Evolutionary conservation across 2,113 vertebrate genomes (phyloP).

Genomic region (Lepus americanus): DNA sequence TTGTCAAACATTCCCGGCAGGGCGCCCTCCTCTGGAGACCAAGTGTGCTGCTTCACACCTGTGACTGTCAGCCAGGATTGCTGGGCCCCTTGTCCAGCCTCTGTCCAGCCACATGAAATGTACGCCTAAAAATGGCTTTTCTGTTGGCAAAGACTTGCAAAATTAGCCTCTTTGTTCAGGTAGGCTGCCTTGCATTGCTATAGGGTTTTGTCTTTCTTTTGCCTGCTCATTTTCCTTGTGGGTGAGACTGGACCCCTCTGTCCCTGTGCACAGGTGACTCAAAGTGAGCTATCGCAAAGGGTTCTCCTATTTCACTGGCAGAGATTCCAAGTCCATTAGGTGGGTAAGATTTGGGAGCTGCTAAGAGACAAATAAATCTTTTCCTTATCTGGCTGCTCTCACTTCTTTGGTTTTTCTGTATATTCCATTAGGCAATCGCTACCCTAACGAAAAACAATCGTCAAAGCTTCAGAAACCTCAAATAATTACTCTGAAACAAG

Average conservation of each 20-base stretch:
- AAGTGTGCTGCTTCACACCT: background rate
- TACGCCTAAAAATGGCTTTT: background rate
- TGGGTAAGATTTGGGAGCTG: constrained; percentile 48
- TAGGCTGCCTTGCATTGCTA: background rate
- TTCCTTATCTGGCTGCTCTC: constrained; percentile 59
- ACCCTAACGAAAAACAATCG: constrained; percentile 65
- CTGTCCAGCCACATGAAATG: background rate
- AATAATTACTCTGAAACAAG: constrained; percentile 61
- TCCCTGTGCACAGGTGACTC: background rate
- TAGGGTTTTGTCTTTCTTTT: constrained; percentile 42
- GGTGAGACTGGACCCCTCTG: constrained; percentile 16
- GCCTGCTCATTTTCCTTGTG: constrained; percentile 47
- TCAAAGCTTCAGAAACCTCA: background rate
- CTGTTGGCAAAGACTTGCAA: constrained; percentile 3
- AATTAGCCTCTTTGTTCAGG: constrained; percentile 20
- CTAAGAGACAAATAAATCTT: constrained; percentile 67
- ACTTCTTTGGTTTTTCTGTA: constrained; percentile 58
- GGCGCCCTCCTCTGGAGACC: background rate
- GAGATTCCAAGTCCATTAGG: constrained; percentile 66
- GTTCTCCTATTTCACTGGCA: constrained; percentile 70
- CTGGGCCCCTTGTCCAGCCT: background rate
- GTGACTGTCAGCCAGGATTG: background rate
- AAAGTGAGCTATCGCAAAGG: constrained; percentile 44
- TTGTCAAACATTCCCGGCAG: background rate
- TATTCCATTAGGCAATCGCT: constrained; percentile 62